phyloP scores from a whole-genome alignment of 2,113 vertebrate genomes.

The Calyptomena viridis region DNA sequence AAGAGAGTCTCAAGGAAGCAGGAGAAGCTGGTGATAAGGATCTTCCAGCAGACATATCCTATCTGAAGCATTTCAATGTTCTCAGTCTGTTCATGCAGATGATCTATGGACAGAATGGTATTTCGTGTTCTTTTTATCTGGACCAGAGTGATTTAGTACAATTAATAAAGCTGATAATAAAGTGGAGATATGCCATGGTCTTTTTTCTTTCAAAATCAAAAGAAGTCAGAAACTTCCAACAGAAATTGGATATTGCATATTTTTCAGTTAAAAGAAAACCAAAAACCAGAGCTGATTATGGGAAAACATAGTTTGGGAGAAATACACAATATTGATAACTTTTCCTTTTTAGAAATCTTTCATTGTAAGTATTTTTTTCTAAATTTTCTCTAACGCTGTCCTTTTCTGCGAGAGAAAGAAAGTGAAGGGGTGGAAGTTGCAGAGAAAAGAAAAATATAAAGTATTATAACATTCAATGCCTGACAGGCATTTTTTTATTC shows the following conservation, averaged over 20 bases:
- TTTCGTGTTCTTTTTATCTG: not conserved
- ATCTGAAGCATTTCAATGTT: not conserved
- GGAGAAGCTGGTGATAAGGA: not conserved
- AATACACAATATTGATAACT: not conserved
- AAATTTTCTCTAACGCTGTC: not conserved
- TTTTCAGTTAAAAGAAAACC: not conserved
- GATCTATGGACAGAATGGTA: not conserved
- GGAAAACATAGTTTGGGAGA: not conserved
- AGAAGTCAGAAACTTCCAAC: not conserved
- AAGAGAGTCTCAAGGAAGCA: not conserved
- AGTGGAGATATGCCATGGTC: not conserved
- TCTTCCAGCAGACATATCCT: not conserved
- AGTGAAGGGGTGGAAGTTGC: not conserved
- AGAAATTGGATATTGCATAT: not conserved
- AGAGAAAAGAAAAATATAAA: rapidly evolving
- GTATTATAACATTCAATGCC: not conserved
- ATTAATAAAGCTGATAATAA: conserved; percentile 19
- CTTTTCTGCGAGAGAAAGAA: not conserved
- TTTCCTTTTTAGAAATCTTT: not conserved
- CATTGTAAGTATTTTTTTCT: not conserved
- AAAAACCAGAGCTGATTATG: not conserved
- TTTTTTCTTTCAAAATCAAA: not conserved
- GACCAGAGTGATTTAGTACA: not conserved
- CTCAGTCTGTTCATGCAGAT: not conserved
- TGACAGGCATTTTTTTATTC: not conserved